Conservation (phyloP, 2,888 invertebrate genomes). For the Scaptomyza cyrtandrae region DNA sequence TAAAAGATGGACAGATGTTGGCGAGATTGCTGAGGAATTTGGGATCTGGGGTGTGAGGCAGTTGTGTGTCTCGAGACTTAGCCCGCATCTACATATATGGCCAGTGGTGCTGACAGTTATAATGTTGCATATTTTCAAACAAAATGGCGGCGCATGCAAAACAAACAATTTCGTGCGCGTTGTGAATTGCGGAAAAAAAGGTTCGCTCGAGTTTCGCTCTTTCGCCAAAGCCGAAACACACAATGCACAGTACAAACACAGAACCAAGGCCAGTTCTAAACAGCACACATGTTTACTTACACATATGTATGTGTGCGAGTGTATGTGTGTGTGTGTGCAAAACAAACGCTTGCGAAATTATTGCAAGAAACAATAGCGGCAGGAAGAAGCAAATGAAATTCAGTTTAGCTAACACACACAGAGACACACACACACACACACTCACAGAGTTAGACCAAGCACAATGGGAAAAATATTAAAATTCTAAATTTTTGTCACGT, state of each 20-base stretch:
- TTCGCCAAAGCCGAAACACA: constrained; percentile 12
- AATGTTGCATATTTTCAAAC: constrained; percentile 63
- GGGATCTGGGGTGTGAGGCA: background rate
- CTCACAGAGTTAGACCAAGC: constrained; percentile 6
- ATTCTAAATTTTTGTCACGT: constrained; percentile 77
- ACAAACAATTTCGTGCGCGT: constrained; percentile 55
- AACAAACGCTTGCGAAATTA: constrained; percentile 26
- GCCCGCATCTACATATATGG: constrained; percentile 4
- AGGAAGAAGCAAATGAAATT: constrained; percentile 70
- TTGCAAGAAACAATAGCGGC: constrained; percentile 54
- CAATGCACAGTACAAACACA: background rate
- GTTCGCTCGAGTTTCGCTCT: constrained; percentile 7
- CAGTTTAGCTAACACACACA: constrained; percentile 51
- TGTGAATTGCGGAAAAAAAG: constrained; percentile 28
- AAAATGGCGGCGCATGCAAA: constrained; percentile 57
- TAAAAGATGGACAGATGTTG: constrained; percentile 45
- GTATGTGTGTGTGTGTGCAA: background rate
- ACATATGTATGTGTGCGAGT: background rate
- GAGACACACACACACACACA: background rate
- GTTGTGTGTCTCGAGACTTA: too few relatives aligned
- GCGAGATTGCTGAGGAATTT: background rate
- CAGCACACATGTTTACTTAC: background rate
- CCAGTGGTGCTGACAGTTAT: constrained; percentile 52
- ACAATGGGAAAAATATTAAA: constrained; percentile 70
- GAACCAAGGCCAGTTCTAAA: constrained; percentile 5